Conservation (phyloP, 2,797 vertebrate species). For the Pangasius macronema region DNA sequence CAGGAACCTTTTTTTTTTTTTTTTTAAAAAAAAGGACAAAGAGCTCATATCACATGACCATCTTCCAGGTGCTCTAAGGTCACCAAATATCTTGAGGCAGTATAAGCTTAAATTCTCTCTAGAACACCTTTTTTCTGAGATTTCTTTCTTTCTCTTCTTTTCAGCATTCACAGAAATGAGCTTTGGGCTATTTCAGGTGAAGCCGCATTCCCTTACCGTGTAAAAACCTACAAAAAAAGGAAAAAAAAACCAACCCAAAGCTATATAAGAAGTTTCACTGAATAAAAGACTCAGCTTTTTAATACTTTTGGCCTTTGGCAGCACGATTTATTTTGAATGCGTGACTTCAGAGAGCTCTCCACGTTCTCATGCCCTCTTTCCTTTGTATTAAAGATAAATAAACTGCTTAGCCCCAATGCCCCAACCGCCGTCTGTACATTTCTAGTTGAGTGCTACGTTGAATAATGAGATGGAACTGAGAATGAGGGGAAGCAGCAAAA, state of each 20-base stretch:
- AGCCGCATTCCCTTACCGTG: not conserved
- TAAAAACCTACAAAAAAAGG: not conserved
- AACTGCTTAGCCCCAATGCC: slow-evolving; percentile 31
- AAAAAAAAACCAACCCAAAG: not conserved
- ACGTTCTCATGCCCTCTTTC: slow-evolving; percentile 36
- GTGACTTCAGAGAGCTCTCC: slow-evolving; percentile 31
- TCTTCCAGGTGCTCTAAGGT: not conserved
- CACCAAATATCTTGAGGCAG: slow-evolving; percentile 3
- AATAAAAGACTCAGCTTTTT: slow-evolving; percentile 26
- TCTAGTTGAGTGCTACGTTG: not conserved
- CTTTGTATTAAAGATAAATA: slow-evolving; percentile 34
- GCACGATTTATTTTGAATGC: slow-evolving; percentile 29
- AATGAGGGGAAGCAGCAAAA: not conserved
- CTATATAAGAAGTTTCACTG: slow-evolving; percentile 14
- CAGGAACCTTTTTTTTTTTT: not conserved
- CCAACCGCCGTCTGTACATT: slow-evolving; percentile 4
- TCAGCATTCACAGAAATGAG: not conserved
- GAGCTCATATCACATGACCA: not conserved
- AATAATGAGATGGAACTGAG: not conserved
- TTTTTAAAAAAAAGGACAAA: not conserved
- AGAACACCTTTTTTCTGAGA: not conserved
- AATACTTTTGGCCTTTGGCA: slow-evolving; percentile 43
- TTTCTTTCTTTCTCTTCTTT: not conserved
- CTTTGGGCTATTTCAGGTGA: slow-evolving; percentile 27
- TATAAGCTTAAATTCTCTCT: slow-evolving; percentile 1